Evolutionary conservation across 2,113 vertebrate species (phyloP), one percentile per base, ranked within the genome.

Genomic region (Sebastes fasciatus): DNA sequence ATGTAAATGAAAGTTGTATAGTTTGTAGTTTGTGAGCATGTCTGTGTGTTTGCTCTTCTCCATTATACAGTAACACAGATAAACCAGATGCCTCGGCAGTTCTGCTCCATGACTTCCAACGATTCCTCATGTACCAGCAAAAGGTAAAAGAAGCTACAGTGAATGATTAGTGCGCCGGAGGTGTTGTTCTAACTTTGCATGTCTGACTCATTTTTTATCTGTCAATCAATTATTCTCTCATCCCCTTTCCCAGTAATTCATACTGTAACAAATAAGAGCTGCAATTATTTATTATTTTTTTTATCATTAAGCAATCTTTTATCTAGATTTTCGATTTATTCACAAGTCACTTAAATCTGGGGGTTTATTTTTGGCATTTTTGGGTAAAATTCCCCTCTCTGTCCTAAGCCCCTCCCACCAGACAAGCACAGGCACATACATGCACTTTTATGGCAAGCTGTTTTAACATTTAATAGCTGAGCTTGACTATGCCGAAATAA

Each of bases 101-200:
- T 61, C 94, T 97, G 78, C 95, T 99, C 61, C 96, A 97, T 9
- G 98, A 99, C 91, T 99, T 99, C 84, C 98, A 99, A 89, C 93
- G 97, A 57, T 99, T 99, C 87, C 96, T 99, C 60, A 46, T 97
- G 69, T 96, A 96, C 0, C 95, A 99, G 42, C 98, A 99, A 90
- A 95, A 97, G 96, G 98, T 99, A 74, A 86, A 71, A 52, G 1
- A 26, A 65, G 6, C 23, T 6, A 19, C 11, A 68, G 6, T 14
- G 9, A 76, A 34, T 54, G 17, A 67, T 66, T 52, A 52, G 0
- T 66, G 1, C 58, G 23, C 17, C n/a, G 17, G 60, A 60, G 48
- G 2, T 49, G 6, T 52, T 79, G 34, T 79, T 60, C 6, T 34
- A 49, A 68, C 46, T 79, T 62, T 62, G 55, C 34, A 17, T 52